phyloP scores from a whole-genome alignment of 1,140 invertebrate genomes.

The Ceratitis capitata region DNA sequence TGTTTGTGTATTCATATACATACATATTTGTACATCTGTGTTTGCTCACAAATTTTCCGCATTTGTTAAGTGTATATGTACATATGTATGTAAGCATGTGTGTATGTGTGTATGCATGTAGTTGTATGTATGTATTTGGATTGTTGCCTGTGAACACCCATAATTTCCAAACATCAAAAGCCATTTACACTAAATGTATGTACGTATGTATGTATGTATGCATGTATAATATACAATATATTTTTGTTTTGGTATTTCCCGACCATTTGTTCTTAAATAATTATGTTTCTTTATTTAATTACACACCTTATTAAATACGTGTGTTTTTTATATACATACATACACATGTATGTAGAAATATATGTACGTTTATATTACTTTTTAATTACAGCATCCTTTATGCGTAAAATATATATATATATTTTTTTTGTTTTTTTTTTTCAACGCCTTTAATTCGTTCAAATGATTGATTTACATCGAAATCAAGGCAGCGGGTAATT shows the following conservation, averaged over 20 bases:
- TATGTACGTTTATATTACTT: neutral
- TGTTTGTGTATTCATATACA: too few relatives aligned
- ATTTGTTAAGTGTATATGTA: neutral
- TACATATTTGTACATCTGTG: neutral
- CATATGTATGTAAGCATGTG: too few relatives aligned
- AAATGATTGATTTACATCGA: neutral
- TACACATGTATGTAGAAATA: neutral
- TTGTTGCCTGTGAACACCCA: constrained; percentile 16
- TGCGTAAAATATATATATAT: neutral
- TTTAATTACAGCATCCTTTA: neutral
- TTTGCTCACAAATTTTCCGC: neutral
- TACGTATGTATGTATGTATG: too few relatives aligned
- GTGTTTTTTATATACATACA: neutral
- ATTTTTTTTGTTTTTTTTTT: neutral
- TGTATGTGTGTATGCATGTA: too few relatives aligned
- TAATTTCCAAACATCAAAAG: constrained; percentile 4
- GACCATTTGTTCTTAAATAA: neutral
- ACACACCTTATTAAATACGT: neutral
- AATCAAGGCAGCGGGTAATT: neutral
- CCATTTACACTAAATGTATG: neutral
- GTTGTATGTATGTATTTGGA: too few relatives aligned
- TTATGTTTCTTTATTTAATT: neutral
- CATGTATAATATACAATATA: too few relatives aligned
- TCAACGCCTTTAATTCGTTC: neutral
- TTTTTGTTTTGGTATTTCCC: neutral